A percentile compares a stretch with the other conserved stretches of the same genome.
Evolutionary conservation across 2,113 vertebrate species (phyloP).

Genomic region (Otus sunia): DNA sequence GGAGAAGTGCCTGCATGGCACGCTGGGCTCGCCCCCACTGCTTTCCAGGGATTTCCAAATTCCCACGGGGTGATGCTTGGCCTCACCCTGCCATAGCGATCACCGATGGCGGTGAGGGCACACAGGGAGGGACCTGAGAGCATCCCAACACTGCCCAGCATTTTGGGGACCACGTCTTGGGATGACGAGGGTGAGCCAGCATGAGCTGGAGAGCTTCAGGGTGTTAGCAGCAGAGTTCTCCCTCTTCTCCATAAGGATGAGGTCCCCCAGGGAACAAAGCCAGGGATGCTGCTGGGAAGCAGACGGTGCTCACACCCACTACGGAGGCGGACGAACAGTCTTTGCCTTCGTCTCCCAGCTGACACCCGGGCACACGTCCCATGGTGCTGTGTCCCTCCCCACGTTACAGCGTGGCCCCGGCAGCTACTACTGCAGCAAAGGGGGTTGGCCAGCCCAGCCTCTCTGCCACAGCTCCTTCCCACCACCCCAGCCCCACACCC

Average conservation of each 20-base stretch:
- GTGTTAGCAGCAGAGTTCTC: background rate
- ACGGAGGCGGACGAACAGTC: accelerated
- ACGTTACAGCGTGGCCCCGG: accelerated
- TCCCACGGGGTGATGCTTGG: accelerated
- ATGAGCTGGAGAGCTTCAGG: accelerated
- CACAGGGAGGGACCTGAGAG: background rate
- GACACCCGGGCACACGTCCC: background rate
- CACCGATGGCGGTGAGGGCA: accelerated
- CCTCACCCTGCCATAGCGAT: accelerated
- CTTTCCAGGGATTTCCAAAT: background rate
- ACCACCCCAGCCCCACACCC: background rate
- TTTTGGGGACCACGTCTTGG: accelerated
- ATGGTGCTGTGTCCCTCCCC: background rate
- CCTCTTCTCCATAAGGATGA: background rate
- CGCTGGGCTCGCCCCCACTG: too few relatives aligned
- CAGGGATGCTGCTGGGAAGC: background rate
- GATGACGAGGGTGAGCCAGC: background rate
- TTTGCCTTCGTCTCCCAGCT: background rate
- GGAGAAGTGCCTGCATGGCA: too few relatives aligned
- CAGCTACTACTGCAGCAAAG: accelerated
- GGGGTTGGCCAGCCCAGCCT: background rate
- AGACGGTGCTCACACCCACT: background rate
- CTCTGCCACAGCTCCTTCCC: background rate
- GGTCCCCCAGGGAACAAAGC: background rate
- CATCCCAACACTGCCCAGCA: background rate